Evolutionary conservation across 2,113 vertebrate genomes (phyloP).

Genomic region (Labeo rohita): DNA sequence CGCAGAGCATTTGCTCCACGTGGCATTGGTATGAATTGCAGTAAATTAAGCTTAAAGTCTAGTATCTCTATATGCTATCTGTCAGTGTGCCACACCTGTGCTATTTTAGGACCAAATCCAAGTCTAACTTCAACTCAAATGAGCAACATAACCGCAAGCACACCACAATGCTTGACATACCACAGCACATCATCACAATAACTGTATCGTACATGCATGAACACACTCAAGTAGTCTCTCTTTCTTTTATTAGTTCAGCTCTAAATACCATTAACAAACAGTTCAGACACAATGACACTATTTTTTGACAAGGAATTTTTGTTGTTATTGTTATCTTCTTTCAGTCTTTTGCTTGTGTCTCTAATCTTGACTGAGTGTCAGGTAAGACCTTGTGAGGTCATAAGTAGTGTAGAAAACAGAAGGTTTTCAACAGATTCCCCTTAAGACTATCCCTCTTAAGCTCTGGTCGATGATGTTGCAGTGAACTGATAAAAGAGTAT

Average conservation of each 20-base stretch:
- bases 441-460: neutral
- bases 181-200: conserved; percentile 20
- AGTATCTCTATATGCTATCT: neutral
- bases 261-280: conserved; percentile 22
- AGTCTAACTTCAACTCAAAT: conserved; percentile 5
- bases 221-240: neutral
- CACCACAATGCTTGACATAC: conserved; percentile 18
- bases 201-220: neutral
- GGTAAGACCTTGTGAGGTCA: conserved; percentile 14
- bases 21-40: neutral
- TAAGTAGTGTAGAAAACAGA: conserved; percentile 1
- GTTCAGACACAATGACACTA: conserved; percentile 9
- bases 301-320: neutral
- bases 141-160: conserved; percentile 11
- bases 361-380: conserved; percentile 29
- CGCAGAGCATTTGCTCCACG: neutral
- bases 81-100: conserved; percentile 20
- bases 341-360: neutral
- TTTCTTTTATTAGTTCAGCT: neutral
- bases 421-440: conserved; percentile 3
- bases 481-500: conserved; percentile 33
- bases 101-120: conserved; percentile 16
- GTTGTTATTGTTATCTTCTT: conserved; percentile 12
- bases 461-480: conserved; percentile 30
- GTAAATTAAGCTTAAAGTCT: neutral